These are phyloP conservation scores for Arbacia lixula DNA, from an alignment of 53 echinoderm and acorn worm species.

Conservation along the genomic window DNA sequence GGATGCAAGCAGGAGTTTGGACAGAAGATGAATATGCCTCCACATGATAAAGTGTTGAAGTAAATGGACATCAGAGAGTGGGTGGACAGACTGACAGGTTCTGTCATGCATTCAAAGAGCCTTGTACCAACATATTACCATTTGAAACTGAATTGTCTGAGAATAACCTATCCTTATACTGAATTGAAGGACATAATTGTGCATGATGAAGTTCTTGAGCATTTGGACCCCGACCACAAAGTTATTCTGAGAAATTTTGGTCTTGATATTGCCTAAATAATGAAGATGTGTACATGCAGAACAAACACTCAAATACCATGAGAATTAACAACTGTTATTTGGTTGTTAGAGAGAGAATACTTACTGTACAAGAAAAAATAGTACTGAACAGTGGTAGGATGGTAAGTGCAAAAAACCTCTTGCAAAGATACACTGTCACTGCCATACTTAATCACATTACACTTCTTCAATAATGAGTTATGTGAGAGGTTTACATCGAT, in stretches of 20 bases:
- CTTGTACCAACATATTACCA: constrained; percentile 42
- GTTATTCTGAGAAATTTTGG: neutral
- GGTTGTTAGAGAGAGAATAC: too few relatives aligned
- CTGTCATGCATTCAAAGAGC: neutral
- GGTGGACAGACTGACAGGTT: neutral
- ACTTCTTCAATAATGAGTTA: too few relatives aligned
- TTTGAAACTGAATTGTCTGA: constrained; percentile 6
- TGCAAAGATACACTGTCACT: too few relatives aligned
- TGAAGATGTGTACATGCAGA: too few relatives aligned
- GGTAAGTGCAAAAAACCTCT: too few relatives aligned
- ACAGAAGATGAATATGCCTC: constrained; percentile 15
- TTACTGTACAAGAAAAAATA: too few relatives aligned
- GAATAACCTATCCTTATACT: constrained; percentile 9
- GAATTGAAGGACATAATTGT: constrained; percentile 24
- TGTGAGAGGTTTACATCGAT: too few relatives aligned
- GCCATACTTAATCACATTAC: too few relatives aligned
- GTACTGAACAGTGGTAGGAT: too few relatives aligned
- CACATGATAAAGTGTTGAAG: constrained; percentile 22
- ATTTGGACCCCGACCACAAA: constrained; percentile 25
- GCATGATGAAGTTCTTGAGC: constrained; percentile 4
- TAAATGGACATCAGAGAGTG: constrained; percentile 21
- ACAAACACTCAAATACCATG: too few relatives aligned
- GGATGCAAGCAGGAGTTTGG: constrained; percentile 28
- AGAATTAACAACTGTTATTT: too few relatives aligned
- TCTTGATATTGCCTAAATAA: constrained; percentile 20